Base-by-base conservation (phyloP, 2,113 vertebrate species). In the Thymallus thymallus region DNA sequence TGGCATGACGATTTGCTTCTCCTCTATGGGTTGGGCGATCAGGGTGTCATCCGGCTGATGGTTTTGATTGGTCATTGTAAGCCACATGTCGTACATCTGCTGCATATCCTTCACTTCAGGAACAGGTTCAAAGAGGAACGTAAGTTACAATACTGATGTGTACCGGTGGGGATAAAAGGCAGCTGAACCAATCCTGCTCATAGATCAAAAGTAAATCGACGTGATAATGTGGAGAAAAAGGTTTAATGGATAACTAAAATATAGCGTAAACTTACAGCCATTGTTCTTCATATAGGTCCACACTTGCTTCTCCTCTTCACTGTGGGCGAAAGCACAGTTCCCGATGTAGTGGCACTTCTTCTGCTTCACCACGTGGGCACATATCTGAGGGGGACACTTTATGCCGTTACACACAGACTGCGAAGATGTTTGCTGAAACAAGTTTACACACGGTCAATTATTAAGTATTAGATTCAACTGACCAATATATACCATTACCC, bases 281-380 rank as follows among this genome's bases (percentile, higher is more conserved):
- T 96, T 96, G 85, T 96, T 95, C 88, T 98, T 98, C 98, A 99
- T 99, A 91, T 96, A 98, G 3, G 93, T 98, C 98, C 98, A 99
- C 91, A 98, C 93, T 68, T 98, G 95, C 84, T 91, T 95, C 88
- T 99, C 97, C 86, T 99, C 98, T 0, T 91, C 91, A 89, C 95
- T 98, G 91, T 98, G 97, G 3, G 97, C 96, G 1, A 97, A 98
- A 14, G 94, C 94, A 86, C 96, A 98, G 84, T 96, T 96, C 56
- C 95, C 95, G 68, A 92, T 90, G 30, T 96, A 98, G 84, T 87
- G 93, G 76, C 98, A 99, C 77, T 95, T 98, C 83, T 90, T 94
- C 79, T 95, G 95, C 3, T 94, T 92, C 83, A 96, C 86, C n/a
- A 97, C 91, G 5, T 97, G 96, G 74, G 90, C 88, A 84, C 97